Evolutionary conservation across 2,888 invertebrate genomes (phyloP).

Genomic region (Saturnia japonica): DNA sequence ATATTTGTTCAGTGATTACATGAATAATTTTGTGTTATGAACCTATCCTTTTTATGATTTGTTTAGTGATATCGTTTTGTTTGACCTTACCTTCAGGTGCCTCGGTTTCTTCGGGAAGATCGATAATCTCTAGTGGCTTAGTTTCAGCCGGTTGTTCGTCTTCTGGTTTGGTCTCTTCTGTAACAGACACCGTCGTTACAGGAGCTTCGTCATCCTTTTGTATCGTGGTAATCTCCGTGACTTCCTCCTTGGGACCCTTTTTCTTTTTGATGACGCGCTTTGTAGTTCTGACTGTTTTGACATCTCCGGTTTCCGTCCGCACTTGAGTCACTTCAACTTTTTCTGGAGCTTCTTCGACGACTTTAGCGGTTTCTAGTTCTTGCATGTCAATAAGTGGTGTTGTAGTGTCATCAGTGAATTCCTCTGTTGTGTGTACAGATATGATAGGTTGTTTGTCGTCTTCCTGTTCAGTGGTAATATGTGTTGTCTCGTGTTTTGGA

Average conservation of each 20-base stretch:
- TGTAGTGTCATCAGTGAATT: constrained; percentile 35
- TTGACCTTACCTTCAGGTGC: too few relatives aligned
- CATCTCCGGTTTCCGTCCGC: constrained; percentile 51
- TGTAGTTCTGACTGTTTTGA: constrained; percentile 54
- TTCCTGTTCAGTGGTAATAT: constrained; percentile 34
- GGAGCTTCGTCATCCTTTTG: too few relatives aligned
- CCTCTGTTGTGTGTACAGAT: constrained; percentile 34
- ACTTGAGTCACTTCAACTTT: constrained; percentile 59
- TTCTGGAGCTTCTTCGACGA: constrained; percentile 45
- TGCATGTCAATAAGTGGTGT: constrained; percentile 26
- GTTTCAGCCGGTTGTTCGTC: too few relatives aligned
- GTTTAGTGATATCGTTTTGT: too few relatives aligned
- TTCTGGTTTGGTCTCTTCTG: too few relatives aligned
- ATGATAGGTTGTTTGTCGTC: constrained; percentile 41
- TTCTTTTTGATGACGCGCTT: constrained; percentile 70
- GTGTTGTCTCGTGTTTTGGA: too few relatives aligned
- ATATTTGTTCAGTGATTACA: neutral
- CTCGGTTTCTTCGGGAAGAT: too few relatives aligned
- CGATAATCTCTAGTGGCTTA: too few relatives aligned
- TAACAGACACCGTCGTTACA: too few relatives aligned
- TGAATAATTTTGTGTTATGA: neutral
- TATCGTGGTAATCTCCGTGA: constrained; percentile 35
- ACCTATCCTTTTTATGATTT: neutral
- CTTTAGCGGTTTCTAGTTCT: constrained; percentile 35
- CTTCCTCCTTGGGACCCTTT: constrained; percentile 44